phyloP scores from a whole-genome alignment of 2,113 vertebrate genomes.

The Thermophis baileyi region DNA sequence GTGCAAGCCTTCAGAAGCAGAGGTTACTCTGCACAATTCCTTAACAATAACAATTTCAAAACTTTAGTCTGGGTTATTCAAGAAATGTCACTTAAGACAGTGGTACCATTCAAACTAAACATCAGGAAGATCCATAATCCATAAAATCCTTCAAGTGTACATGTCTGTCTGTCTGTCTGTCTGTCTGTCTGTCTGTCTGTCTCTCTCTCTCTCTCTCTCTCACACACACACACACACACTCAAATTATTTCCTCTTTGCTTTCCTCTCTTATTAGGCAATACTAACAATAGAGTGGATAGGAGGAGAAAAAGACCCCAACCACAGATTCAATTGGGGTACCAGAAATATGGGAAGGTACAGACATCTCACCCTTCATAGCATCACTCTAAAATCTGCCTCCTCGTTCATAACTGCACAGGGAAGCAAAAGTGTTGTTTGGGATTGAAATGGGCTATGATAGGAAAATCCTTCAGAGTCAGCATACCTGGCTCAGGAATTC shows the following conservation, averaged over 20 bases:
- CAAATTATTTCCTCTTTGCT: background rate
- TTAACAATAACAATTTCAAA: slow-evolving; percentile 24
- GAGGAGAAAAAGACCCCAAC: background rate
- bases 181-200: too few species aligned
- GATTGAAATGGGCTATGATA: background rate
- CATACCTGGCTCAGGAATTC: background rate
- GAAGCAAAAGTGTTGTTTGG: background rate
- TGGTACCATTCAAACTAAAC: background rate
- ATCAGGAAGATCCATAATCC: background rate
- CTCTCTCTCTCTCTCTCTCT: too few species aligned
- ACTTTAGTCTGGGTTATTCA: slow-evolving; percentile 1
- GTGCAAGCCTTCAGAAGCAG: too few species aligned
- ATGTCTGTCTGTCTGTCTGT: too few species aligned
- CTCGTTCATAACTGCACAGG: background rate
- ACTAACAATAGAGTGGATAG: background rate
- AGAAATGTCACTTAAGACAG: slow-evolving; percentile 8
- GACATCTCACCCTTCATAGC: background rate
- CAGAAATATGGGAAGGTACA: background rate
- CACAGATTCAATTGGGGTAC: background rate
- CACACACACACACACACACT: background rate
- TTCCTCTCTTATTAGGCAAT: background rate
- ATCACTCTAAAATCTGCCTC: background rate
- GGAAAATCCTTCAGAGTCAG: background rate
- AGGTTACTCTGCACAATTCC: too few species aligned
- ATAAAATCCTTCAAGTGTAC: background rate